Base-by-base conservation (phyloP, 2,797 vertebrate genomes). In the Bradypus variegatus region DNA sequence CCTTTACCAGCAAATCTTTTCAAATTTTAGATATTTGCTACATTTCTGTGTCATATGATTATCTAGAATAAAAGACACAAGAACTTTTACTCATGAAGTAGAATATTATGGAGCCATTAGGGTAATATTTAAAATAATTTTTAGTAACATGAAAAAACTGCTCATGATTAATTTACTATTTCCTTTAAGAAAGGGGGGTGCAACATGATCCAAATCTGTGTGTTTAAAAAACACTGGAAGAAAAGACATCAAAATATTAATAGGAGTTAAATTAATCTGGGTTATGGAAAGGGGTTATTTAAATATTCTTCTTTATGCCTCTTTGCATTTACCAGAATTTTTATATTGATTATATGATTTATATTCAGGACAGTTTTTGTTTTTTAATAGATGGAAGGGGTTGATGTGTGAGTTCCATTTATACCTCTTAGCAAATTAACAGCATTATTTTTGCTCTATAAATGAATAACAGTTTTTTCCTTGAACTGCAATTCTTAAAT, bases 401-500 rank as follows among this genome's bases (percentile, higher is more conserved):
- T 65, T 93, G 64, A 73, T 95, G 79, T 87, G 62, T 65, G 73
- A 93, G 90, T 93, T 94, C 38, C 45, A 65, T 78, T 94, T 94
- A 77, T 64, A 95, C 78, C 81, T 91, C 72, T 91, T 93, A 91
- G 33, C 48, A 91, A 94, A 94, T 50, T 93, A 62, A 90, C 33
- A 84, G 21, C 27, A 78, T 67, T 91, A 31, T 70, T 81, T 86
- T 86, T 86, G 77, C 45, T 83, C 27, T 36, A 18, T 45, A 84
- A 90, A 87, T 60, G 72, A 33, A 41, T 81, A 25, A 62, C 8
- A 29, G 78, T 70, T 93, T 88, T 89, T 73, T 88, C 60, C 82
- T 81, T 79, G 41, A 89, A 86, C 36, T 89, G 25, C 16, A 94
- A 12, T 95, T 93, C 60, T 55, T 95, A 58, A 80, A 80, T 90